These are phyloP conservation scores for Lucilia cuprina DNA, from an alignment of 1,140 invertebrate genomes.

Conservation along the genomic window DNA sequence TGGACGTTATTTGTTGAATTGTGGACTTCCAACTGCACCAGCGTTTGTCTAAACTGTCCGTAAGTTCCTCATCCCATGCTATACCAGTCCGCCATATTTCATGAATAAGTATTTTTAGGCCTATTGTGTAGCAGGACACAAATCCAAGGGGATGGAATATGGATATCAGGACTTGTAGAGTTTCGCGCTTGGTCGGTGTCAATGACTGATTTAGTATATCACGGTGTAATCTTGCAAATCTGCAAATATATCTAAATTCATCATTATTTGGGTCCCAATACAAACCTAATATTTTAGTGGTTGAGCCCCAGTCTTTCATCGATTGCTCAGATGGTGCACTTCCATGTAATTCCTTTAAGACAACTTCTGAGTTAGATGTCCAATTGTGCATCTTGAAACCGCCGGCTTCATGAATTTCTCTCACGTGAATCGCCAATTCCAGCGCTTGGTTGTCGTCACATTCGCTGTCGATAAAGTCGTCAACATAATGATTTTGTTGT, in stretches of 20 bases:
- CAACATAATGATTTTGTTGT: background rate
- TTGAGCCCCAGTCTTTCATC: background rate
- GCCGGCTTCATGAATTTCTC: background rate
- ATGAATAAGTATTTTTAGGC: conserved; percentile 60
- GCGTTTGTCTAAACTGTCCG: background rate
- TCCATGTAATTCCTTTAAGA: background rate
- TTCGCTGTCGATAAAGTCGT: conserved; percentile 18
- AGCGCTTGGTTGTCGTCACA: background rate
- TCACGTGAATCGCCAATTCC: conserved; percentile 3
- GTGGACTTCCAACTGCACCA: background rate
- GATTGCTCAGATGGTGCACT: background rate
- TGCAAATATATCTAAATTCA: background rate
- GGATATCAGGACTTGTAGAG: conserved; percentile 47
- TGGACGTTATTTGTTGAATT: background rate
- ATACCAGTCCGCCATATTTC: conserved; percentile 53
- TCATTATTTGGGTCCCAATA: no score
- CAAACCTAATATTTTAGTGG: background rate
- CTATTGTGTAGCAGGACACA: conserved; percentile 53
- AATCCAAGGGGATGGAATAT: conserved; percentile 62
- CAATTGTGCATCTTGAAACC: conserved; percentile 12
- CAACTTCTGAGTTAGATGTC: background rate
- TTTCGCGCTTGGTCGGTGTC: conserved; percentile 49
- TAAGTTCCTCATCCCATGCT: conserved; percentile 24
- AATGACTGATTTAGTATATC: background rate
- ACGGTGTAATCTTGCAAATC: background rate